Base-by-base conservation (phyloP, 2,888 invertebrate species). In the Diarsia brunnea region DNA sequence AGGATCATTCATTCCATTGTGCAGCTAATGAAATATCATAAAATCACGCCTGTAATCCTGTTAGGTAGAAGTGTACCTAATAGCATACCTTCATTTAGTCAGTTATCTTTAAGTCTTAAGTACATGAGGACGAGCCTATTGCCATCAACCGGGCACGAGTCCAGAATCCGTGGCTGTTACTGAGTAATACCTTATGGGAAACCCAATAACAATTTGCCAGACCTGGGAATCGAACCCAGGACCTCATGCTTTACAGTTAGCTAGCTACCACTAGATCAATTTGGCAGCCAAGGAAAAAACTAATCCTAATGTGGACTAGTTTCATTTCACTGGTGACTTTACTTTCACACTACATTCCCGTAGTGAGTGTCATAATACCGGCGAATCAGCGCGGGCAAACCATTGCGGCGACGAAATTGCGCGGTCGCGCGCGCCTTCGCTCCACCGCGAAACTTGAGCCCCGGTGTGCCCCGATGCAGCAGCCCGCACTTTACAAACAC, bases 371-470 rank as follows among this genome's bases (percentile, higher is more conserved):
- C 45, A 69, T 67, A 75, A 63, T 68, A 69, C 69, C 73, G 69
- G 73, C 45, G 55, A 74, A 80, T 81, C 82, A 82, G 82, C 73
- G 74, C 78, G 66, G 77, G 85, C 80, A 89, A 82, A 79, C 80
- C 74, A 75, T 84, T 89, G 89, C 71, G 89, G 90, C 88, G 87
- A 88, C 85, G 91, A 94, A 94, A 95, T 95, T 94, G 94, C 93
- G 94, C 93, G 92, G 92, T 92, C 91, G 94, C 94, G 94, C 94
- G 93, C 94, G 92, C 94, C 93, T 91, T 89, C 84, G 79, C 80
- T 84, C 69, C 86, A 93, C 95, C 94, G 93, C 94, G 95, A 93
- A 95, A 95, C 90, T 84, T 90, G 95, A 95, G 87, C 83, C 91
- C 76, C 61, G 84, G 75, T 90, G 95, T 95, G 87, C 83, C 91